Percentiles rank a stretch among this genome's conserved stretches.
Evolutionary conservation across 23 tunicate species (phyloP).

Genomic region (Botrylloides violaceus): DNA sequence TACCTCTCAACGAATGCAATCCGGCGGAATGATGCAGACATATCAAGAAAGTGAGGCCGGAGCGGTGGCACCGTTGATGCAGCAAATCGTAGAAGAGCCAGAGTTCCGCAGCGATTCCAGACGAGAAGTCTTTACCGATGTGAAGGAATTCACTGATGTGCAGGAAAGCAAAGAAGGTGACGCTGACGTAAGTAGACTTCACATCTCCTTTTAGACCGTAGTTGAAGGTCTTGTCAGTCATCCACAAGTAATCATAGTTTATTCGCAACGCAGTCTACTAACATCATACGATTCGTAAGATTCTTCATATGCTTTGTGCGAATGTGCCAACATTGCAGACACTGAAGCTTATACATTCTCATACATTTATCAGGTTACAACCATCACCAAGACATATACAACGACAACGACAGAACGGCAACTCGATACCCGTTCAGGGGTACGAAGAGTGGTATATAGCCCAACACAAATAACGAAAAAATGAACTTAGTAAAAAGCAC

Average conservation of each 20-base stretch:
- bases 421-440: conserved; percentile 59
- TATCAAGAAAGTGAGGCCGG: conserved; percentile 15
- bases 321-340: no score
- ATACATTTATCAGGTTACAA: conserved; percentile 55
- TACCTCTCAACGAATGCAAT: conserved; percentile 35
- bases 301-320: not conserved
- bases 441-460: conserved; percentile 23
- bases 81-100: conserved; percentile 14
- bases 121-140: conserved; percentile 50
- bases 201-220: no score
- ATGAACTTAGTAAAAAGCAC: no score
- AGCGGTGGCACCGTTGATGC: not conserved
- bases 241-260: no score
- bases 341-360: not conserved
- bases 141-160: conserved; percentile 71
- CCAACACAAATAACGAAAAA: conserved; percentile 13
- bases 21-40: conserved; percentile 8
- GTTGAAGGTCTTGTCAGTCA: no score
- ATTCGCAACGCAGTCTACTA: not conserved
- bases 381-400: conserved; percentile 76
- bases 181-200: conserved; percentile 48
- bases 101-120: conserved; percentile 63
- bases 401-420: conserved; percentile 78
- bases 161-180: conserved; percentile 85
- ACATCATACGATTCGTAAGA: not conserved